These are phyloP conservation scores for Gymnoscopelus microlampas DNA, from an alignment of 2,797 vertebrate genomes.

Conservation along the genomic window DNA sequence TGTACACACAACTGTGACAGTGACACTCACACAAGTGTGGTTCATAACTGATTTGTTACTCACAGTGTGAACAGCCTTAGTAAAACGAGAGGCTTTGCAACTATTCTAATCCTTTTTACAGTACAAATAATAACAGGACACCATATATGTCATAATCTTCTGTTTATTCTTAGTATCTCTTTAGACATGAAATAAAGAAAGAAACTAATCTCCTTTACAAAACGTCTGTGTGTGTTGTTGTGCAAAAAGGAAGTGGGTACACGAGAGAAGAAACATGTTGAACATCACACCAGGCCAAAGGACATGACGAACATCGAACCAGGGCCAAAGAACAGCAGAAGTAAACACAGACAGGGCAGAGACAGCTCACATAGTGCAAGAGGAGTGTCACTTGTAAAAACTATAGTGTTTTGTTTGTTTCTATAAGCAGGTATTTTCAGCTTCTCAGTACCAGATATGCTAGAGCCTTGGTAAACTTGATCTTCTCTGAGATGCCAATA, in stretches of 20 bases:
- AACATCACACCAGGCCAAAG: conserved; percentile 48
- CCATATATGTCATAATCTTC: conserved; percentile 56
- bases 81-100: not conserved
- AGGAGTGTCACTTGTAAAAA: conserved; percentile 49
- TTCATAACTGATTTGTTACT: not conserved
- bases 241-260: conserved; percentile 69
- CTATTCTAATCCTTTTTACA: not conserved
- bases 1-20: not conserved
- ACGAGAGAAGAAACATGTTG: conserved; percentile 61
- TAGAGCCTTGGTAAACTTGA: conserved; percentile 26
- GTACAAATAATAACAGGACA: conserved; percentile 32
- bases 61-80: not conserved
- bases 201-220: conserved; percentile 67
- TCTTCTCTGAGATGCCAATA: conserved; percentile 46
- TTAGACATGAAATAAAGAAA: conserved; percentile 78
- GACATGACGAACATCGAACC: not conserved
- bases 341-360: conserved; percentile 61
- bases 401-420: conserved; percentile 32
- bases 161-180: conserved; percentile 79
- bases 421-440: conserved; percentile 42
- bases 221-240: conserved; percentile 74
- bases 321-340: conserved; percentile 56
- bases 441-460: conserved; percentile 41
- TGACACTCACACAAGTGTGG: not conserved
- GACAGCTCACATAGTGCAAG: conserved; percentile 55